Evolutionary conservation across 2,113 vertebrate species (phyloP).

Genomic region (Oreochromis niloticus): DNA sequence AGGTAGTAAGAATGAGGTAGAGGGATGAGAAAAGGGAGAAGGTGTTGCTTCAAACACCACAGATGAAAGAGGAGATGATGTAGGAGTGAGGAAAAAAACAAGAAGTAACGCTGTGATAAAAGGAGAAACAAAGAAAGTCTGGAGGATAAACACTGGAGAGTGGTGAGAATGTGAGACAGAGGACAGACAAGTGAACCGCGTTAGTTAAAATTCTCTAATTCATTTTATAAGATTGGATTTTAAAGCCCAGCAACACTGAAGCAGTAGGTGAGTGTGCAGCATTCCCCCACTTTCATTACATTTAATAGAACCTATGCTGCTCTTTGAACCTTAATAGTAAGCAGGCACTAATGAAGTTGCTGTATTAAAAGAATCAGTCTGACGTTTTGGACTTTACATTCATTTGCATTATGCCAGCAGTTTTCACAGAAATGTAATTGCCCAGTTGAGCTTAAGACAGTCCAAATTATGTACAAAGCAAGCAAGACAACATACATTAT

Average conservation of each 20-base stretch:
- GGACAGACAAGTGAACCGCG: neutral
- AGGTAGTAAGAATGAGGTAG: neutral
- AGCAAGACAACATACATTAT: neutral
- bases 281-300: neutral
- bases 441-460: neutral
- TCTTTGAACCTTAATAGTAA: neutral
- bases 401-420: neutral
- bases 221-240: neutral
- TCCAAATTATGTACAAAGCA: neutral
- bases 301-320: neutral
- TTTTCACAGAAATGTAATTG: neutral
- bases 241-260: neutral
- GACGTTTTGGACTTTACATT: neutral
- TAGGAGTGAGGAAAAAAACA: neutral
- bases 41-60: conserved; percentile 11
- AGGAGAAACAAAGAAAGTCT: neutral
- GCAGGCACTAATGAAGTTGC: neutral
- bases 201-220: neutral
- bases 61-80: conserved; percentile 3
- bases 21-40: neutral
- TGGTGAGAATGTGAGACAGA: neutral
- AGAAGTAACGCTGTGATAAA: neutral
- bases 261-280: neutral
- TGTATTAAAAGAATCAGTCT: neutral
- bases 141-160: neutral